Evolutionary conservation across 92 coral and sea anemone genomes (phyloP).

Genomic region (Blastomussa wellsi): DNA sequence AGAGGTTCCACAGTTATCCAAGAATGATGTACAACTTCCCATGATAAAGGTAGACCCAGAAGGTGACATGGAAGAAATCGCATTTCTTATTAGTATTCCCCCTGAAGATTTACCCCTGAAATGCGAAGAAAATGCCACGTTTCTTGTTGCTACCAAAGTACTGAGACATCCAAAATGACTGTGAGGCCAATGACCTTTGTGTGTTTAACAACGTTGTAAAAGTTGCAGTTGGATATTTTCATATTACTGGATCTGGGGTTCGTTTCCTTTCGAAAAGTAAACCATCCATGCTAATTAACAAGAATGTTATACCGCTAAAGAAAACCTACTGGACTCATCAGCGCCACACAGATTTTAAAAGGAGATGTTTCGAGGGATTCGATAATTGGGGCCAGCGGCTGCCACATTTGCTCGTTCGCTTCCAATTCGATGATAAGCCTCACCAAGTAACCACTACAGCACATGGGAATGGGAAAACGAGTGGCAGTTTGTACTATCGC

Average conservation of each 20-base stretch:
- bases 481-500: neutral
- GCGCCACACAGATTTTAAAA: neutral
- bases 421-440: neutral
- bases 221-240: neutral
- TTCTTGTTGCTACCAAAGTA: neutral
- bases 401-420: neutral
- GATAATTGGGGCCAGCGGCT: neutral
- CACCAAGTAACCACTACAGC: neutral
- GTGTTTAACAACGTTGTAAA: neutral
- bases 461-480: neutral
- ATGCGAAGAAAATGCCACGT: slow-evolving; percentile 16
- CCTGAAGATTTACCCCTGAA: neutral
- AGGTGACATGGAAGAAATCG: too few species aligned
- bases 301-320: neutral
- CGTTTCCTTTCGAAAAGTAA: neutral
- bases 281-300: neutral
- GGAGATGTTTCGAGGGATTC: neutral
- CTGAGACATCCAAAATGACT: slow-evolving; percentile 5
- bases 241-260: neutral
- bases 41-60: too few species aligned
- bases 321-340: slow-evolving; percentile 9
- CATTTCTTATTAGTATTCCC: too few species aligned
- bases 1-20: too few species aligned
- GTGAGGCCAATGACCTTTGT: slow-evolving; percentile 12
- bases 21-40: too few species aligned